phyloP scores from a whole-genome alignment of 2,113 vertebrate species.

The Callospermophilus lateralis region DNA sequence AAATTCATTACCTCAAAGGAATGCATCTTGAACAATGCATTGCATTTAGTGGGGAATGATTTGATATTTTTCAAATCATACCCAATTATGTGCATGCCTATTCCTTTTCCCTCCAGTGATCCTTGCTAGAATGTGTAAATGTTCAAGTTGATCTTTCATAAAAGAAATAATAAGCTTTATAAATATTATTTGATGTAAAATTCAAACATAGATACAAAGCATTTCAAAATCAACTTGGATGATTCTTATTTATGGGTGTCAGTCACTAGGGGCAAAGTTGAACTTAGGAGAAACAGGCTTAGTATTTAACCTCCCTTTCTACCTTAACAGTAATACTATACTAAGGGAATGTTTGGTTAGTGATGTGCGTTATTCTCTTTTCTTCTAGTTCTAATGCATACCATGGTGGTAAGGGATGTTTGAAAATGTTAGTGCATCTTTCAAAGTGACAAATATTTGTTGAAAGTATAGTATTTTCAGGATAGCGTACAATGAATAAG shows the following conservation, averaged over 20 bases:
- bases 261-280: neutral
- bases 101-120: neutral
- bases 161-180: slow-evolving; percentile 32
- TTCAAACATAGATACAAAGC: neutral
- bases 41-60: neutral
- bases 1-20: neutral
- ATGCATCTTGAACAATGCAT: neutral
- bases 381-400: neutral
- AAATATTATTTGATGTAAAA: slow-evolving; percentile 35
- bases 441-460: slow-evolving; percentile 58
- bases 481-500: slow-evolving; percentile 47
- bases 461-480: slow-evolving; percentile 35
- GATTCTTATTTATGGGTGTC: slow-evolving; percentile 11
- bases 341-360: neutral
- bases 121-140: slow-evolving; percentile 49
- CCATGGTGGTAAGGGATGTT: neutral
- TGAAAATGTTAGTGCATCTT: slow-evolving; percentile 33
- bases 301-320: neutral
- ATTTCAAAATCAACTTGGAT: slow-evolving; percentile 16
- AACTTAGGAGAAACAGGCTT: neutral
- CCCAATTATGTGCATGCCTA: neutral
- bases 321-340: neutral
- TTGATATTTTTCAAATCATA: slow-evolving; percentile 50
- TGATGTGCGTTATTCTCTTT: neutral
- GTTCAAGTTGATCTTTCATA: slow-evolving; percentile 20